Evolutionary conservation across 2,113 vertebrate genomes (phyloP), one percentile per base, ranked within the genome.

Genomic region (Hassar affinis): DNA sequence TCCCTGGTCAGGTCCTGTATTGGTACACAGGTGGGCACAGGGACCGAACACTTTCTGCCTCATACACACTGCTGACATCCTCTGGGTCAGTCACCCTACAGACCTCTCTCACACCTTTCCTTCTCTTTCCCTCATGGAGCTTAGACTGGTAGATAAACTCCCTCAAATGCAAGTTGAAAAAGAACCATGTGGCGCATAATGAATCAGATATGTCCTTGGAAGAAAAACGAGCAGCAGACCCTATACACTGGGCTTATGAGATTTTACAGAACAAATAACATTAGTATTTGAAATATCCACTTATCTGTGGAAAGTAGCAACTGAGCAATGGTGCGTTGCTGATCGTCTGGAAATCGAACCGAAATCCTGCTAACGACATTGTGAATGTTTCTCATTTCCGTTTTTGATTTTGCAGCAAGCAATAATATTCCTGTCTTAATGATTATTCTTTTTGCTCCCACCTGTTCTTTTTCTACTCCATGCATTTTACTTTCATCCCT

Each of bases 11-110:
- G 78, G 86, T 77, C 86, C 74, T 90, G 92, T 90, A 94, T 94
- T 86, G 92, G 93, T 94, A 94, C 93, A 94, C 93, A 94, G 92
- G 94, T 93, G 90, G 88, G 91, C 93, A 92, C 84, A 91, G 92
- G 80, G 76, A 76, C 85, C 17, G 68, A 83, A 87, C 90, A 88
- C 62, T 83, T 76, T 89, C 62, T 89, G 85, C 42, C 64, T 47
- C 30, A 61, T 42, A 69, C 35, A 71, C 76, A 52, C 51, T 51
- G 51, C 51, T 84, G 72, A 78, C 35, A 85, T 84, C 87, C 81
- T 47, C 66, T 81, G 81, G 81, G 84, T 77, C 77, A 80, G 64
- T 38, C 57, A 49, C 83, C 78, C 83, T 74, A 51, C 45, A 80
- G 83, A 84, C 66, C 47, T 54, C 33, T 42, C 33, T 54, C 45